Percentiles rank a stretch among this genome's conserved stretches.
These are phyloP conservation scores for Dascillus cervinus DNA, from an alignment of 2,888 invertebrate species.

Conservation along the genomic window DNA sequence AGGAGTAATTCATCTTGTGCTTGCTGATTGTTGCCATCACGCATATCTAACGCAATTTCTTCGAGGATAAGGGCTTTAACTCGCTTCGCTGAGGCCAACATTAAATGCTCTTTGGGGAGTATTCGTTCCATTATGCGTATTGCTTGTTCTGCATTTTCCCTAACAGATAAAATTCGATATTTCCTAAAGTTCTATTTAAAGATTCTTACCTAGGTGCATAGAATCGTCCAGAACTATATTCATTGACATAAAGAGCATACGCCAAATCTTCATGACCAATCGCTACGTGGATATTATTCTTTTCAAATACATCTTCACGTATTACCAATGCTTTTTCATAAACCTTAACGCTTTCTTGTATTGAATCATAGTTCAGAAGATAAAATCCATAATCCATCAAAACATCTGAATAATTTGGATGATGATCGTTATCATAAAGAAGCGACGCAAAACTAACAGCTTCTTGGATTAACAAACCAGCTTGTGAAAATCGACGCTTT, in stretches of 20 bases:
- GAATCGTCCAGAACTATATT: conserved; percentile 85
- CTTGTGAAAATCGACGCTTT: conserved; percentile 75
- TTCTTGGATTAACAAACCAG: conserved; percentile 74
- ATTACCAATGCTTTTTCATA: conserved; percentile 72
- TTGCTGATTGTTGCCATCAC: conserved; percentile 25
- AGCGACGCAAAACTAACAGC: conserved; percentile 65
- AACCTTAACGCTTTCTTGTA: conserved; percentile 74
- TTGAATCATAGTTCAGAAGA: conserved; percentile 79
- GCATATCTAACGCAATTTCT: conserved; percentile 84
- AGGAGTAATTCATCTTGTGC: conserved; percentile 49
- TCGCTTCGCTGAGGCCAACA: conserved; percentile 81
- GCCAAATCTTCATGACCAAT: conserved; percentile 87
- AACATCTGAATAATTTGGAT: conserved; percentile 78
- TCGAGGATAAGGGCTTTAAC: conserved; percentile 89
- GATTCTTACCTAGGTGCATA: conserved; percentile 58
- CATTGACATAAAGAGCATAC: conserved; percentile 86
- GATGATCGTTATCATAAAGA: conserved; percentile 52
- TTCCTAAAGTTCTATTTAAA: conserved; percentile 3
- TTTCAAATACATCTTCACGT: conserved; percentile 70
- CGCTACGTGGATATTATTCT: conserved; percentile 80
- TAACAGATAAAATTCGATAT: conserved; percentile 26
- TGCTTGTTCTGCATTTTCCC: conserved; percentile 76
- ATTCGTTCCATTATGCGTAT: conserved; percentile 74
- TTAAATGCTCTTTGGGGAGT: conserved; percentile 73
- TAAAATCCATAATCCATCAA: conserved; percentile 87